A percentile compares a stretch with the other conserved stretches of the same genome.
phyloP scores from a whole-genome alignment of 2,113 vertebrate species.

The Symphodus melops region DNA sequence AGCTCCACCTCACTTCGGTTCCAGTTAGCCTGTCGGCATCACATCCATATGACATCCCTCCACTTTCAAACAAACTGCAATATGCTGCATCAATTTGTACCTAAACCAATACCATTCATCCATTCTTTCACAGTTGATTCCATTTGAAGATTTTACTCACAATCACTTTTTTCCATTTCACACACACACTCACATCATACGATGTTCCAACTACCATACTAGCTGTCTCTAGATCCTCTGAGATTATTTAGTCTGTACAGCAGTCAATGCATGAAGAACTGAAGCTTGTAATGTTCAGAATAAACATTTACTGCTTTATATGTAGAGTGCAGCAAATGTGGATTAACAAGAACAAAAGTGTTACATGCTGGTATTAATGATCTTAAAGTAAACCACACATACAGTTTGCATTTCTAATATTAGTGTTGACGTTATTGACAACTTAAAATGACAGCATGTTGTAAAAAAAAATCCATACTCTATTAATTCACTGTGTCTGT shows the following conservation, averaged over 20 bases:
- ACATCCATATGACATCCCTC: slow-evolving; percentile 47
- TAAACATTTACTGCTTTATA: not conserved
- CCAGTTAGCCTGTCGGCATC: slow-evolving; percentile 16
- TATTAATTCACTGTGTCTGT: not conserved
- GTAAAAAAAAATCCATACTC: not conserved
- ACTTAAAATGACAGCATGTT: not conserved
- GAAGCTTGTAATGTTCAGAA: too few relatives aligned
- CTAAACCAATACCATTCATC: slow-evolving; percentile 48
- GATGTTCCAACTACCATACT: slow-evolving; percentile 26
- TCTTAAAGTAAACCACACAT: not conserved
- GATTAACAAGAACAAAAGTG: not conserved
- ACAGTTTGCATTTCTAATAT: slow-evolving; percentile 5
- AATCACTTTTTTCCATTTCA: slow-evolving; percentile 47
- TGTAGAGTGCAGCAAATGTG: not conserved
- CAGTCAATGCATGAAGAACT: not conserved
- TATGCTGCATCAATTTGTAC: slow-evolving; percentile 26
- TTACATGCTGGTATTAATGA: not conserved
- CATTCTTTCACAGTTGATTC: slow-evolving; percentile 32
- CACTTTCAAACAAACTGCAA: slow-evolving; percentile 37
- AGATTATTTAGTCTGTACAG: slow-evolving; percentile 25
- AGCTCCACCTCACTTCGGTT: slow-evolving; percentile 20
- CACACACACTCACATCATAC: slow-evolving; percentile 44
- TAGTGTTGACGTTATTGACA: not conserved
- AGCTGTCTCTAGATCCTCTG: slow-evolving; percentile 40
- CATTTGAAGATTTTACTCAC: slow-evolving; percentile 46